Evolutionary conservation across 2,888 invertebrate genomes (phyloP).

Genomic region (Microplitis deprimator): DNA sequence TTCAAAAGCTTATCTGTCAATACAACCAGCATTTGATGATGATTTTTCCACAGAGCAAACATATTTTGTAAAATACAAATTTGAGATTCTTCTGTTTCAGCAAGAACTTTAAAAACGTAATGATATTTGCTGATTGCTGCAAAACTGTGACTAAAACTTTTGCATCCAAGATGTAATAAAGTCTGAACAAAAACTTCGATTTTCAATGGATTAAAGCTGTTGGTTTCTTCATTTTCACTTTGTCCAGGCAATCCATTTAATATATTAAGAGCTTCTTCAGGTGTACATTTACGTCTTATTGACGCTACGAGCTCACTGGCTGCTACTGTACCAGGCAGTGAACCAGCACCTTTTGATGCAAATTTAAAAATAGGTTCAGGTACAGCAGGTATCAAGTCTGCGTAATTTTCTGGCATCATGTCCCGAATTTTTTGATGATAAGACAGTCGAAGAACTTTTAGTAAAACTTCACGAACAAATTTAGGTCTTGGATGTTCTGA

Average conservation of each 20-base stretch:
- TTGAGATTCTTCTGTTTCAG: conserved; percentile 96
- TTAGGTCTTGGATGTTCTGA: conserved; percentile 93
- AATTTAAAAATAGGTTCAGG: conserved; percentile 94
- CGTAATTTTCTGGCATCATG: conserved; percentile 91
- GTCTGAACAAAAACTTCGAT: conserved; percentile 98
- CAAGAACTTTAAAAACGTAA: conserved; percentile 91
- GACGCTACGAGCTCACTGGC: conserved; percentile 90
- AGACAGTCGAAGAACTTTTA: conserved; percentile 88
- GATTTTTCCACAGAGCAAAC: conserved; percentile 95
- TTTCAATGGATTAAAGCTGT: conserved; percentile 90
- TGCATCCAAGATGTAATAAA: conserved; percentile 91
- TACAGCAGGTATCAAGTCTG: conserved; percentile 85
- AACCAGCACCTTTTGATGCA: conserved; percentile 88
- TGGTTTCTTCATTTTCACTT: conserved; percentile 80
- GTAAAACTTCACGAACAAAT: conserved; percentile 93
- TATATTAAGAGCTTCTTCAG: conserved; percentile 90
- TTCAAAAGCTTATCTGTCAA: conserved; percentile 97
- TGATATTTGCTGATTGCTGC: conserved; percentile 98
- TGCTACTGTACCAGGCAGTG: conserved; percentile 84
- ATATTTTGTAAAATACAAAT: conserved; percentile 93
- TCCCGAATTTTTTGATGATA: conserved; percentile 95
- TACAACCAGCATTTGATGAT: conserved; percentile 97
- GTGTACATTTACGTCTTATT: conserved; percentile 90
- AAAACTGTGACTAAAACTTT: conserved; percentile 98
- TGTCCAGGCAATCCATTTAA: conserved; percentile 90